Conservation (phyloP, 1,140 invertebrate species). For the Fopius arisanus region DNA sequence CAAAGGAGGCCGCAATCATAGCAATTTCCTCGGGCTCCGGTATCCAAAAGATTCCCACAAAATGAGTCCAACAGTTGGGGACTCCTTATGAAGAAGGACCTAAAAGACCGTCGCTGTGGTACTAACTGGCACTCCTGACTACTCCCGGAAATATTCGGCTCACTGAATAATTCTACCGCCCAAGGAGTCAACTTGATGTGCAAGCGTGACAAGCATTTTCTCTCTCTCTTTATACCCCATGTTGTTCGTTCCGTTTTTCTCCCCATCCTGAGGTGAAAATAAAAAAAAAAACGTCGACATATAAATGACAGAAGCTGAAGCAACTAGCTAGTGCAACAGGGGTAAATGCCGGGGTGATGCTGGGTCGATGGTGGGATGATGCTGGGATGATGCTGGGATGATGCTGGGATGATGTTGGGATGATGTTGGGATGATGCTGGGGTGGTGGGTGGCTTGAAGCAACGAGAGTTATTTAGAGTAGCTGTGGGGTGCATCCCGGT, state of each 20-base stretch:
- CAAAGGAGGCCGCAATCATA: neutral
- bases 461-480: slow-evolving; percentile 9
- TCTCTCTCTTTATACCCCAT: neutral
- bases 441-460: neutral
- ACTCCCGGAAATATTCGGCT: slow-evolving; percentile 14
- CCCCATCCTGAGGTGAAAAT: neutral
- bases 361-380: neutral
- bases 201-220: neutral
- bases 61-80: neutral
- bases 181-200: slow-evolving; percentile 9
- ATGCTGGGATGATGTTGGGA: too few species aligned
- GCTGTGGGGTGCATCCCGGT: neutral
- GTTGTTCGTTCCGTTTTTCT: neutral
- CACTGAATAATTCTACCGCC: slow-evolving; percentile 17
- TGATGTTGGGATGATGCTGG: neutral
- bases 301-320: slow-evolving; percentile 9
- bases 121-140: slow-evolving; percentile 16
- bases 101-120: neutral
- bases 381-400: neutral
- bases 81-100: slow-evolving; percentile 1
- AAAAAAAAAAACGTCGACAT: neutral
- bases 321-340: neutral
- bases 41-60: neutral
- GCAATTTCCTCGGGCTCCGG: neutral
- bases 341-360: neutral